These are phyloP conservation scores for Stenurella melanura DNA, from an alignment of 2,888 invertebrate genomes.

Conservation along the genomic window DNA sequence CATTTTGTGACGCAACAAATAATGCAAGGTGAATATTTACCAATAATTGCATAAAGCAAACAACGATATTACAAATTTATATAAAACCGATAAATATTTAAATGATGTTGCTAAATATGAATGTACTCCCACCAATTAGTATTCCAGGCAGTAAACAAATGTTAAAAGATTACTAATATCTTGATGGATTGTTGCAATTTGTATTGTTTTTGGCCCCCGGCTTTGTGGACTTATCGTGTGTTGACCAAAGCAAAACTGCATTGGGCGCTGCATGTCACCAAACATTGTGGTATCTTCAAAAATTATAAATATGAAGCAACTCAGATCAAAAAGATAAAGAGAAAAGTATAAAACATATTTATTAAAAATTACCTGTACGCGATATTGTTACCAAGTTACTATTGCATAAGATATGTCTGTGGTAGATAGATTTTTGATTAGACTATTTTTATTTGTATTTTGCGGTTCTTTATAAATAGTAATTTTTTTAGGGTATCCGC, in stretches of 20 bases:
- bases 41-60: constrained; percentile 12
- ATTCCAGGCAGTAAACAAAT: background rate
- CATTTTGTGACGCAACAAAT: background rate
- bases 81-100: constrained; percentile 22
- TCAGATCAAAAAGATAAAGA: too few relatives aligned
- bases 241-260: background rate
- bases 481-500: too few relatives aligned
- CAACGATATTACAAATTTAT: constrained; percentile 21
- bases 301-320: too few relatives aligned
- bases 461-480: too few relatives aligned
- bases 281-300: too few relatives aligned
- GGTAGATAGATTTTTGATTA: too few relatives aligned
- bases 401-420: too few relatives aligned
- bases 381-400: too few relatives aligned
- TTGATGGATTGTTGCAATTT: constrained; percentile 16
- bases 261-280: too few relatives aligned
- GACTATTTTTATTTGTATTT: too few relatives aligned
- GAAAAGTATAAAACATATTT: too few relatives aligned
- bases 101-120: constrained; percentile 17
- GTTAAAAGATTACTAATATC: constrained; percentile 13
- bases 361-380: too few relatives aligned
- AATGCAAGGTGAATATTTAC: constrained; percentile 17
- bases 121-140: constrained; percentile 3
- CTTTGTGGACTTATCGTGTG: background rate
- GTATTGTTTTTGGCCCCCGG: background rate